Conservation (phyloP, 2,888 invertebrate species). For the Megalurothrips usitatus region DNA sequence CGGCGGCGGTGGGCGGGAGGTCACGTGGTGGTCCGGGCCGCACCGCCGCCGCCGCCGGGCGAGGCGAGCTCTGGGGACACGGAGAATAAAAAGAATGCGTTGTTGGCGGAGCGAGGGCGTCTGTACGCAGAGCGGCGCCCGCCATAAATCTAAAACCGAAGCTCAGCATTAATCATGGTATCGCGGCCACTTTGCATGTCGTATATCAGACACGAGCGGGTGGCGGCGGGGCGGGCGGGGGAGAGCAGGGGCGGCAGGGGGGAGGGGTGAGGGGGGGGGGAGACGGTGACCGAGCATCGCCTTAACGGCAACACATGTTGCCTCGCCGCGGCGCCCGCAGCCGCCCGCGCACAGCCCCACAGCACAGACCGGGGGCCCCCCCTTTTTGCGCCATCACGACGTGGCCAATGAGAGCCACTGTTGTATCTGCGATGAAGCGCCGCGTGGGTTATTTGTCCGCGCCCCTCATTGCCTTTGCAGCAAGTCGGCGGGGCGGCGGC, state of each 20-base stretch:
- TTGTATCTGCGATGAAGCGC: slow-evolving; percentile 5
- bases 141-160: slow-evolving; percentile 20
- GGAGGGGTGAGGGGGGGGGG: background rate
- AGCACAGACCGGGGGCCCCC: no score
- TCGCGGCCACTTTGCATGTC: slow-evolving; percentile 16
- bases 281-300: background rate
- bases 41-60: background rate
- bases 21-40: background rate
- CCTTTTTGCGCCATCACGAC: background rate
- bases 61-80: background rate
- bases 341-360: background rate
- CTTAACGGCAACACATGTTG: no score
- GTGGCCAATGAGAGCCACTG: slow-evolving; percentile 9
- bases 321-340: no score
- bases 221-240: background rate
- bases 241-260: background rate
- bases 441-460: background rate
- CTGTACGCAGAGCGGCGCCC: background rate
- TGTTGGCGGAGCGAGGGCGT: background rate
- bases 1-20: background rate
- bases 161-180: slow-evolving; percentile 24
- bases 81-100: background rate
- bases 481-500: background rate
- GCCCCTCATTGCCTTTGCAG: background rate
- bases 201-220: slow-evolving; percentile 17